Base-by-base conservation (phyloP, 2,888 invertebrate genomes). In the Tromatobia lineatoria region DNA sequence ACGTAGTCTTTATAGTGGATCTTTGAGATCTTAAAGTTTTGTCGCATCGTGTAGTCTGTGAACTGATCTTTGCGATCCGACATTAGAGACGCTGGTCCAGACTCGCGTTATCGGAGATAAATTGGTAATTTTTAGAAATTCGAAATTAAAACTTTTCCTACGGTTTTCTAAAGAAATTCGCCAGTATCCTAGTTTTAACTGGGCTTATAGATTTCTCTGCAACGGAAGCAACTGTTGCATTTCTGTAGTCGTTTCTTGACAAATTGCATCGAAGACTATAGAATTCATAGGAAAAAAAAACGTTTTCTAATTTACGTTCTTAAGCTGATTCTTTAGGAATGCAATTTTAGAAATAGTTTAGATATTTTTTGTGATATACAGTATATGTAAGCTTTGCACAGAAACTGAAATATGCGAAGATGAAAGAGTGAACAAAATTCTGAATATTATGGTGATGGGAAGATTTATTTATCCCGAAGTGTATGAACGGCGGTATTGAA, bases 11-110 rank as follows among this genome's bases (percentile, higher is more conserved):
- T 25, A 42, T 52, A 11, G 59, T 23, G 34, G 59, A 86, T 57
- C 54, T 82, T 79, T 3, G 15, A 64, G 18, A 73, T 77, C 11
- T 20, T 10, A 77, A 38, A 77, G 74, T 84, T 84, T 69, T 25
- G 20, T 29, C 11, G 18, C 23, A n/a, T 42, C 11, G 20, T 20
- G 34, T 38, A 69, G 77, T 69, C 42, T 74, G 29, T 20, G 20
- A 38, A 66, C 34, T 77, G 69, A 77, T 73, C 73, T 80, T 69
- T 61, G 25, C n/a, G 13, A n/a, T 52, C 25, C 47, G 23, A 15
- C 67, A 52, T 45, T 29, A 8, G 1, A 79, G 75, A 73, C 66
- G 50, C 71, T 76, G 79, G 76, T 76, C 59, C 34, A 29, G 38
- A 57, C 25, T 42, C 20, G 38, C 20, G 42, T 4, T 42, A 18